Percentiles rank a stretch among this genome's conserved stretches.
phyloP scores from a whole-genome alignment of 2,888 invertebrate genomes.

The Euplagia quadripunctaria region DNA sequence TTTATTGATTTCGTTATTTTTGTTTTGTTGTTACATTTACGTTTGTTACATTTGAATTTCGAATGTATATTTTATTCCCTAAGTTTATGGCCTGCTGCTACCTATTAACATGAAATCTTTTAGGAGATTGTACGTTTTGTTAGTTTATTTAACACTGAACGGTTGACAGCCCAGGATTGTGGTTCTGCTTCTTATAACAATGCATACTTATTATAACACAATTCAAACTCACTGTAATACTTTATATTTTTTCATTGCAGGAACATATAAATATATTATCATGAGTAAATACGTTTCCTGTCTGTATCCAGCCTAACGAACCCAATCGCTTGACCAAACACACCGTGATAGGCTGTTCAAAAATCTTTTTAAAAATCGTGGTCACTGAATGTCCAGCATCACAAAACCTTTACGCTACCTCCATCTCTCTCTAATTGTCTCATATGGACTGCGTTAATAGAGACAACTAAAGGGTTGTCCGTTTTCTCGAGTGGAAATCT shows the following conservation, averaged over 20 bases:
- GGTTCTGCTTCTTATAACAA: neutral
- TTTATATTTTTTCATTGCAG: neutral
- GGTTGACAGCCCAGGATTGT: neutral
- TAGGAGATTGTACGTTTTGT: neutral
- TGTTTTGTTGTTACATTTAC: constrained; percentile 23
- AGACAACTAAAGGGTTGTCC: constrained; percentile 81
- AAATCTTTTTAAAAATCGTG: constrained; percentile 67
- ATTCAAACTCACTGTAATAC: neutral
- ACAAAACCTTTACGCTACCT: constrained; percentile 63
- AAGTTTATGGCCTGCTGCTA: neutral
- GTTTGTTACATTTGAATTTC: constrained; percentile 32
- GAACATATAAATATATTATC: neutral
- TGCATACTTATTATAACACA: neutral
- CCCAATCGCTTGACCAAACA: constrained; percentile 71
- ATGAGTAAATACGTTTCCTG: constrained; percentile 16
- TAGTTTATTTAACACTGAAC: neutral
- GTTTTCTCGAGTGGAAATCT: constrained; percentile 81
- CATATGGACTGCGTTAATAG: constrained; percentile 72
- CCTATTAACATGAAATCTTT: neutral
- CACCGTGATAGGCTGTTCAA: constrained; percentile 72
- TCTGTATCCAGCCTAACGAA: constrained; percentile 49
- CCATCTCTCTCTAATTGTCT: constrained; percentile 72
- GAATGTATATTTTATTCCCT: neutral
- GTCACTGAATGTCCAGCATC: constrained; percentile 77
- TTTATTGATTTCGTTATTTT: constrained; percentile 62